Base-by-base conservation (phyloP, 35 echinoderm and acorn worm genomes). In the Hemicentrotus pulcherrimus region DNA sequence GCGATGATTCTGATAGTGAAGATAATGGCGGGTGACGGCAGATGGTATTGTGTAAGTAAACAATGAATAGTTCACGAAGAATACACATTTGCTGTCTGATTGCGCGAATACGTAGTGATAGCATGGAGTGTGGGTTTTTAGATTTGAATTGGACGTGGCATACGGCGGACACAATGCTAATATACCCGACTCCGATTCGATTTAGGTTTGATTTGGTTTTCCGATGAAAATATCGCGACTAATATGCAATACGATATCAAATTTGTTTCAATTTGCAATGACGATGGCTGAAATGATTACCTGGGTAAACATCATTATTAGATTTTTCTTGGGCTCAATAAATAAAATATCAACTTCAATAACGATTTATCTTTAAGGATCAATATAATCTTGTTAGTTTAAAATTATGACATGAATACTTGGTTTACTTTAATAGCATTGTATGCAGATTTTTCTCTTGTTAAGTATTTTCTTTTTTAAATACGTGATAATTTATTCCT, bases 11-110 rank as follows among this genome's bases (percentile, higher is more conserved):
- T 41, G 5, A 59, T 28, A 30, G 65, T 6, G 18, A 78, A 78
- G 24, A 28, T 78, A 78, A 78, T 78, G 65, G 65, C 65, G 19
- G n/a, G 65, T 78, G 65, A 78, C 28, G 65, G 65, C 65, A 22
- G 65, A n/a, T 78, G 22, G 65, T 78, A 78, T 78, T 78, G 65
- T 78, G 65, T n/a, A 78, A 78, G 65, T 78, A 78, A 78, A 78
- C 65, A 78, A 78, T 78, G 19, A 78, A 78, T n/a, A 78, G 65
- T 78, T 78, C 65, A 78, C 24, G 6, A 78, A 78, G 65, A 78
- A 78, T 78, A 78, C 65, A 78, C 7, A 28, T 78, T 78, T 78
- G n/a, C 28, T 78, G 5, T 78, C 65, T 78, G 65, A 78, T 78
- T 78, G 65, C 65, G 4, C 28, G 65, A 78, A 78, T 78, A 28